phyloP scores from a whole-genome alignment of 2,888 invertebrate genomes.

The Sphaerophoria taeniata region DNA sequence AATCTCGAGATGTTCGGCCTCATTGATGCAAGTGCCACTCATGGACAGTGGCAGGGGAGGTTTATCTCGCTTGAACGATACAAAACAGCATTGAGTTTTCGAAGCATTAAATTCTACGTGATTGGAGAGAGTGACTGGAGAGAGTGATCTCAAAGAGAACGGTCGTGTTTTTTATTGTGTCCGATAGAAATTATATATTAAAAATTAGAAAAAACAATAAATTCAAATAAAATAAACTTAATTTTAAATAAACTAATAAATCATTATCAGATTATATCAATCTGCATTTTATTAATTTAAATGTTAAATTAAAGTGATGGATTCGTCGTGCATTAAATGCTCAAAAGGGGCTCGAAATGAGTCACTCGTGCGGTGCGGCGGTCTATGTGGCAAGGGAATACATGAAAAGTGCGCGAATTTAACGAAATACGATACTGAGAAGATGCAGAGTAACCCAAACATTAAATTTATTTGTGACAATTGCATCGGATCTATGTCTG shows the following conservation, averaged over 20 bases:
- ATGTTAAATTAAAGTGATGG: background rate
- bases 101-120: too few species aligned
- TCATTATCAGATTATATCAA: too few species aligned
- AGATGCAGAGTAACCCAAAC: background rate
- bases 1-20: too few species aligned
- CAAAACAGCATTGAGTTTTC: too few species aligned
- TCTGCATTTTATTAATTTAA: background rate
- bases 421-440: background rate
- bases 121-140: too few species aligned
- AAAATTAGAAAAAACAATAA: background rate
- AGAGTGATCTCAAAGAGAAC: slow-evolving; percentile 1
- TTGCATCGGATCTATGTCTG: background rate
- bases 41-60: too few species aligned
- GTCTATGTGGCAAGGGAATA: background rate
- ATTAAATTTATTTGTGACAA: background rate
- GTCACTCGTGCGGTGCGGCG: background rate
- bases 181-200: background rate
- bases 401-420: background rate
- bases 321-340: background rate
- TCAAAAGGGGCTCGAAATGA: background rate
- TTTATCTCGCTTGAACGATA: too few species aligned
- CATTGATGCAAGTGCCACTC: too few species aligned
- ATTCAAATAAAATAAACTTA: background rate
- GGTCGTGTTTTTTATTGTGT: background rate
- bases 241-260: background rate